phyloP scores from a whole-genome alignment of 1,140 invertebrate species.

The Sesamia nonagrioides region DNA sequence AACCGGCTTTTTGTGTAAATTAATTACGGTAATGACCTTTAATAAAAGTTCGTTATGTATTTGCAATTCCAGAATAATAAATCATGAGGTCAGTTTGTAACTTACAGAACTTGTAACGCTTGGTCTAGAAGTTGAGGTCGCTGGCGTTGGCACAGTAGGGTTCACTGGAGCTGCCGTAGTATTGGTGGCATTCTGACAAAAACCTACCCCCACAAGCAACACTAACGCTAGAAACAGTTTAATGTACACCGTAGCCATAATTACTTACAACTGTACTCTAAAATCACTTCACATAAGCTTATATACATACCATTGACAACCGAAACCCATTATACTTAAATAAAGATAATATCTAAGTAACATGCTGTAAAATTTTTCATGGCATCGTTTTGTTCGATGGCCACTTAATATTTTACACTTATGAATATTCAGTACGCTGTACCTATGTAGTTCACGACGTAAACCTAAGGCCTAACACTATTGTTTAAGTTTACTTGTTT shows the following conservation, averaged over 20 bases:
- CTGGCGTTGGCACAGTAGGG: not conserved
- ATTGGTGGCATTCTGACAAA: slow-evolving; percentile 6
- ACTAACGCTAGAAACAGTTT: slow-evolving; percentile 3
- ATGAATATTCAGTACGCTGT: slow-evolving; percentile 40
- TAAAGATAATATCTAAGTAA: not conserved
- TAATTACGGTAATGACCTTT: too few relatives aligned
- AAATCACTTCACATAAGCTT: slow-evolving; percentile 12
- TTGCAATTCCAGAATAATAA: not conserved
- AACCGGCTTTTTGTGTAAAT: too few relatives aligned
- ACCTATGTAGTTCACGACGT: slow-evolving; percentile 8
- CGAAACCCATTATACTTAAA: slow-evolving; percentile 4
- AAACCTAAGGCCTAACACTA: slow-evolving; percentile 4
- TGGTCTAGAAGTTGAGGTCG: not conserved
- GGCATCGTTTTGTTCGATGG: slow-evolving; percentile 17
- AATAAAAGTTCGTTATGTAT: not conserved
- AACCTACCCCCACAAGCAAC: slow-evolving; percentile 1
- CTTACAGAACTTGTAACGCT: not conserved
- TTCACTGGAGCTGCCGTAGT: not conserved
- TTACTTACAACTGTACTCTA: not conserved
- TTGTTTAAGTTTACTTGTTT: slow-evolving; percentile 5
- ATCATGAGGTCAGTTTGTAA: too few relatives aligned
- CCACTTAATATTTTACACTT: slow-evolving; percentile 19
- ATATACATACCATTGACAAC: slow-evolving; percentile 14
- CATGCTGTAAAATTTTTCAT: slow-evolving; percentile 18
- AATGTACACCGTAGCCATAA: not conserved